These are phyloP conservation scores for Neosalanx taihuensis DNA, from an alignment of 2,797 vertebrate genomes.

Conservation along the genomic window DNA sequence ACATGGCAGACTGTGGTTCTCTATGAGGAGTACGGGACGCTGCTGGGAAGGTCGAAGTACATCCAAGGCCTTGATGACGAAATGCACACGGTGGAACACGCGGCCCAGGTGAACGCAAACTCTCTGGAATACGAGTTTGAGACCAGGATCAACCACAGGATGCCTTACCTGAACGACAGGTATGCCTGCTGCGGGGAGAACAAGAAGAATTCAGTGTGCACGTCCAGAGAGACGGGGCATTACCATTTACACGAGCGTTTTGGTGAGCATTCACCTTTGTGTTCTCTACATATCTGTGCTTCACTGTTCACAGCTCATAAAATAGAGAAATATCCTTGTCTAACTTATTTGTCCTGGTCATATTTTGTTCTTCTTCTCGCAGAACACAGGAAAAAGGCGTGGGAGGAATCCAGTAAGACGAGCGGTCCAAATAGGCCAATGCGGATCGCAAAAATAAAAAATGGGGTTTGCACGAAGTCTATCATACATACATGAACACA, in stretches of 20 bases:
- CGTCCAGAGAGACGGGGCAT: background rate
- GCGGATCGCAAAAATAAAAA: conserved; percentile 3
- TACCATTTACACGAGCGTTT: conserved; percentile 21
- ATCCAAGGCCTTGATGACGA: background rate
- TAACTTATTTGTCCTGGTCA: background rate
- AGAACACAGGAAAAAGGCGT: background rate
- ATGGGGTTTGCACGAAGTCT: conserved; percentile 7
- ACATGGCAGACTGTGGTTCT: conserved; percentile 13
- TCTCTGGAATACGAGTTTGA: conserved; percentile 29
- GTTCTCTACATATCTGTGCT: too few species aligned
- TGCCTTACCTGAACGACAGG: background rate
- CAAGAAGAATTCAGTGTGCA: conserved; percentile 25
- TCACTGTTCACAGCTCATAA: too few species aligned
- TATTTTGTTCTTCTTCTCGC: background rate
- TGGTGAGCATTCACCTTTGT: conserved; percentile 2
- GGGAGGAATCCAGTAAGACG: background rate
- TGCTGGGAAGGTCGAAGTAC: conserved; percentile 1
- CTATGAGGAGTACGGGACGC: background rate
- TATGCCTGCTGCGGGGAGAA: conserved; percentile 26
- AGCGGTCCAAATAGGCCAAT: background rate
- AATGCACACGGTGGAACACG: background rate
- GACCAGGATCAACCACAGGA: conserved; percentile 19
- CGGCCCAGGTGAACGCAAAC: conserved; percentile 28
- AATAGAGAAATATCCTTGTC: too few species aligned
- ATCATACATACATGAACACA: background rate